phyloP scores from a whole-genome alignment of 2,888 invertebrate genomes.

The Stegophylla sp. region DNA sequence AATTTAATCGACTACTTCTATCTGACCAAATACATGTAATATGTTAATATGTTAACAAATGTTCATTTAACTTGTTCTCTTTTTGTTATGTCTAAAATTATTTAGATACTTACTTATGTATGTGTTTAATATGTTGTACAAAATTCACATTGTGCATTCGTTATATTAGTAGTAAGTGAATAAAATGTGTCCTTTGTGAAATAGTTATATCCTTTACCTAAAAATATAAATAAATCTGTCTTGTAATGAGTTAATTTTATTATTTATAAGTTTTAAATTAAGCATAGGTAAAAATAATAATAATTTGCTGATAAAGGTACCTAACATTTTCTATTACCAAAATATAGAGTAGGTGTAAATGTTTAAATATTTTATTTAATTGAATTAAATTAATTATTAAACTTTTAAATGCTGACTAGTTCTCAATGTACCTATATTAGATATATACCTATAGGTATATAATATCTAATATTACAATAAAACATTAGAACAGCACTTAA shows the following conservation, averaged over 20 bases:
- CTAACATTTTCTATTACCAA: background rate
- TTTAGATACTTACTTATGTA: no score
- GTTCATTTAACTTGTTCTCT: background rate
- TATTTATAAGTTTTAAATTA: no score
- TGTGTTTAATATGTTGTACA: background rate
- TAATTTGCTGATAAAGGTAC: no score
- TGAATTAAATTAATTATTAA: background rate
- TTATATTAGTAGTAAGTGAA: no score
- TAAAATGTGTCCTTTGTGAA: no score
- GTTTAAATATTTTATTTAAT: background rate
- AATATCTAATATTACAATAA: no score
- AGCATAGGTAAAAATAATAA: no score
- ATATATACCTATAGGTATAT: no score
- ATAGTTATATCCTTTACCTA: no score
- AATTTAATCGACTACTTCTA: conserved; percentile 38
- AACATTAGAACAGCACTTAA: background rate
- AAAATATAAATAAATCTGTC: no score
- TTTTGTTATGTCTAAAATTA: background rate
- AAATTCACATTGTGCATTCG: no score
- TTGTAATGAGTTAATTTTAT: no score
- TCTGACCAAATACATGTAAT: background rate
- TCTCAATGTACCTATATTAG: background rate
- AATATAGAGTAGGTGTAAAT: background rate
- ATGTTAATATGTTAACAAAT: background rate
- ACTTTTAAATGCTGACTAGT: background rate